These are phyloP conservation scores for Pachydiplax longipennis DNA, from an alignment of 2,888 invertebrate species.

Conservation along the genomic window DNA sequence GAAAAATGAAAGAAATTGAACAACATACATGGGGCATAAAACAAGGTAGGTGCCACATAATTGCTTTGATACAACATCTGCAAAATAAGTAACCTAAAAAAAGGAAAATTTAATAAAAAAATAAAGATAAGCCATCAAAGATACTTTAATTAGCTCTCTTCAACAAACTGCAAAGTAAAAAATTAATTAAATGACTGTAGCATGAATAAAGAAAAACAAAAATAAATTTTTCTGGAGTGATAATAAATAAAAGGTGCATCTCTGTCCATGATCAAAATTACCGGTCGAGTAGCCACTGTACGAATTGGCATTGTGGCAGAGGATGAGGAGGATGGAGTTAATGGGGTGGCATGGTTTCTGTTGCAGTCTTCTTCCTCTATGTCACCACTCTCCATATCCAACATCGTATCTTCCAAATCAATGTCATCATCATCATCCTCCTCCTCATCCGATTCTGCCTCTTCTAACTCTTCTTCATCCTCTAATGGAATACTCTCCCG, in stretches of 20 bases:
- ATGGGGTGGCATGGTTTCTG: slow-evolving; percentile 1
- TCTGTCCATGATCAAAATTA: neutral
- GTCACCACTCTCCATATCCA: slow-evolving; percentile 57
- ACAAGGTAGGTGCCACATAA: neutral
- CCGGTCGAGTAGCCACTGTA: slow-evolving; percentile 1
- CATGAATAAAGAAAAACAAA: neutral
- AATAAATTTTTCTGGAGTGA: neutral
- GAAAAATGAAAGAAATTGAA: neutral
- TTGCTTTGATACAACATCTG: neutral
- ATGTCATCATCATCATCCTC: slow-evolving; percentile 59
- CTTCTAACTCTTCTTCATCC: slow-evolving; percentile 16
- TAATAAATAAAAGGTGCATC: neutral
- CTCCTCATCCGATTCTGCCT: slow-evolving; percentile 48
- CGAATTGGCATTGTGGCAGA: slow-evolving; percentile 29
- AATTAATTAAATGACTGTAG: neutral
- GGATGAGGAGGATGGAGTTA: slow-evolving; percentile 20
- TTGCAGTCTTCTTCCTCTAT: slow-evolving; percentile 51
- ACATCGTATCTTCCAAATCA: slow-evolving; percentile 58
- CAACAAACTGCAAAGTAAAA: neutral
- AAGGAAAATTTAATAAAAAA: neutral
- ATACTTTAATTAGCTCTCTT: neutral
- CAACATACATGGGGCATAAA: neutral
- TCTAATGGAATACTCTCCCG: slow-evolving; percentile 15
- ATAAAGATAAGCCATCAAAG: neutral
- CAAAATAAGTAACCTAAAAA: neutral